Evolutionary conservation across 2,888 invertebrate species (phyloP).

Genomic region (Dryococelus australis): DNA sequence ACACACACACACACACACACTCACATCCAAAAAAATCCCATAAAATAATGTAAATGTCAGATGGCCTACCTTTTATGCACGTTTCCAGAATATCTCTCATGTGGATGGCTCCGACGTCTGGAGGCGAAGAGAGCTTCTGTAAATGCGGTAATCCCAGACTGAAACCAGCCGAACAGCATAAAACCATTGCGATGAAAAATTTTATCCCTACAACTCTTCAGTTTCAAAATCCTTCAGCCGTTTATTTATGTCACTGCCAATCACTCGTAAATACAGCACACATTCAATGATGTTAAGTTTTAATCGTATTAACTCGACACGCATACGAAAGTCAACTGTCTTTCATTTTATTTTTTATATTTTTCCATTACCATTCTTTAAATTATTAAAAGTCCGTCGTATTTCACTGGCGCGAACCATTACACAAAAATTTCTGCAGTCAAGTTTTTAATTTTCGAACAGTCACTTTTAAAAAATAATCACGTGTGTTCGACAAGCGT

Average conservation of each 20-base stretch:
- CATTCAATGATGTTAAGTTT: neutral
- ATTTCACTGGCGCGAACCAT: too few relatives aligned
- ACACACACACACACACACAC: neutral
- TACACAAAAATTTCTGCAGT: neutral
- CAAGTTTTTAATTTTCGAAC: neutral
- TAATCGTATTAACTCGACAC: neutral
- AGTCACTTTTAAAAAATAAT: neutral
- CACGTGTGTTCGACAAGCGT: neutral
- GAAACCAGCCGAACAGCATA: neutral
- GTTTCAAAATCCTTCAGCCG: neutral
- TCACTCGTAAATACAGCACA: neutral
- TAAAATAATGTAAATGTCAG: neutral
- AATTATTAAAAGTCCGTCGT: neutral
- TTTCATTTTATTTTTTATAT: neutral
- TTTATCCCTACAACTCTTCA: neutral
- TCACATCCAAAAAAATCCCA: too few relatives aligned
- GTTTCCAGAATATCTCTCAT: slow-evolving; percentile 10
- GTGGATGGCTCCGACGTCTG: neutral
- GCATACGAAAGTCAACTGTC: neutral
- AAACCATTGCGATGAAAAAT: neutral
- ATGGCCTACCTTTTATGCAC: slow-evolving; percentile 21
- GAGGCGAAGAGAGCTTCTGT: neutral
- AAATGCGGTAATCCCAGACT: neutral
- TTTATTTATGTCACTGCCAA: neutral
- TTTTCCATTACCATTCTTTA: neutral